phyloP scores from a whole-genome alignment of 1,140 invertebrate genomes.

The Lucilia sericata region DNA sequence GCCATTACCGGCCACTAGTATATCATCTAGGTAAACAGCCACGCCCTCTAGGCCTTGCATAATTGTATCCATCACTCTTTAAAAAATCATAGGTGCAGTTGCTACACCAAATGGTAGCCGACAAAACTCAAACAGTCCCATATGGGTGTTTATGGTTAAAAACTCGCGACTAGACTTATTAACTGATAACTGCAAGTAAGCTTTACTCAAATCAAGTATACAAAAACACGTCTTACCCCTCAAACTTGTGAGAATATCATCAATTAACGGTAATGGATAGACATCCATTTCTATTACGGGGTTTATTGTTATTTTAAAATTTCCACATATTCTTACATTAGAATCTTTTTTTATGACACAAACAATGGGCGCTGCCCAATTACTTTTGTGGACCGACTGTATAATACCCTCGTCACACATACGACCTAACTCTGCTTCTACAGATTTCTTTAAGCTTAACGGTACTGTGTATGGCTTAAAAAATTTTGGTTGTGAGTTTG shows the following conservation, averaged over 20 bases:
- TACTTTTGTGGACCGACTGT: conserved; percentile 18
- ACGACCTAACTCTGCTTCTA: too few species aligned
- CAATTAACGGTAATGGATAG: conserved; percentile 23
- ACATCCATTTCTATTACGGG: conserved; percentile 18
- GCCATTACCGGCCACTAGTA: too few species aligned
- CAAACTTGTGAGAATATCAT: conserved; percentile 13
- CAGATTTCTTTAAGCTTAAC: too few species aligned
- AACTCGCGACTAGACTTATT: not conserved
- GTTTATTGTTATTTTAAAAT: conserved; percentile 44
- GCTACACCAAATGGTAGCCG: conserved; percentile 1
- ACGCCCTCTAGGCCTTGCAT: too few species aligned
- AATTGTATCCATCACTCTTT: too few species aligned
- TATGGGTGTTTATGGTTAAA: conserved; percentile 19
- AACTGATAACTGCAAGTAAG: not conserved
- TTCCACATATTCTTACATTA: conserved; percentile 19
- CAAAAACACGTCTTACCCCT: conserved; percentile 13
- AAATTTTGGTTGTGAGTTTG: too few species aligned
- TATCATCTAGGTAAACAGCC: too few species aligned
- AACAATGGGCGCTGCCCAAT: conserved; percentile 33
- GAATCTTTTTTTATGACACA: conserved; percentile 30
- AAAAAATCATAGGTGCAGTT: not conserved
- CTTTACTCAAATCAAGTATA: conserved; percentile 5
- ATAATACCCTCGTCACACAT: too few species aligned
- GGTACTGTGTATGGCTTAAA: too few species aligned
- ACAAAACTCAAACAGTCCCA: conserved; percentile 25